Conservation (phyloP, 1,140 invertebrate species). For the Drosophila prosaltans region DNA sequence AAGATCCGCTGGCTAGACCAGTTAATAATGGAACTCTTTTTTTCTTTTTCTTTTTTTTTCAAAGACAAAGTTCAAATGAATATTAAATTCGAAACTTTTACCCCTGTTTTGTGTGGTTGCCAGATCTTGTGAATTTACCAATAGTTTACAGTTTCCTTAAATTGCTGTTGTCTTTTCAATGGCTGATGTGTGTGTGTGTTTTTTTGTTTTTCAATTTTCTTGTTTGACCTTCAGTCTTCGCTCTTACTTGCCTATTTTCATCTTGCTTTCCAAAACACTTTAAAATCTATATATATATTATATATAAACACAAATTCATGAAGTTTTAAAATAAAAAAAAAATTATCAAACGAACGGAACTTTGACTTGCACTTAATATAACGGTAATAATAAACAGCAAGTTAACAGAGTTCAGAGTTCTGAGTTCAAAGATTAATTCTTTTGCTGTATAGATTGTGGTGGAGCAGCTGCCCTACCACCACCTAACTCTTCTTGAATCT, state of each 20-base stretch:
- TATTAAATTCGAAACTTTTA: too few species aligned
- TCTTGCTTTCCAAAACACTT: conserved; percentile 32
- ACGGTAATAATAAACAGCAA: conserved; percentile 47
- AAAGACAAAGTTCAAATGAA: too few species aligned
- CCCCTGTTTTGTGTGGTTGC: background rate
- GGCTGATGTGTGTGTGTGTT: conserved; percentile 55
- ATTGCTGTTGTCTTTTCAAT: conserved; percentile 74
- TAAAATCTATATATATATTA: conserved; percentile 44
- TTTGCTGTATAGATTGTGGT: conserved; percentile 24
- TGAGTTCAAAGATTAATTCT: conserved; percentile 41
- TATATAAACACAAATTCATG: conserved; percentile 55
- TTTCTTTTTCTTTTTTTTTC: too few species aligned
- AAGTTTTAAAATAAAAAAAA: conserved; percentile 12
- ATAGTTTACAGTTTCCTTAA: conserved; percentile 33
- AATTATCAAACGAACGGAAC: conserved; percentile 37
- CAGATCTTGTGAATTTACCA: conserved; percentile 2
- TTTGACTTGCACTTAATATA: conserved; percentile 42
- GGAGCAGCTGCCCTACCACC: conserved; percentile 53
- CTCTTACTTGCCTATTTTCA: conserved; percentile 47
- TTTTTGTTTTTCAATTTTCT: conserved; percentile 59
- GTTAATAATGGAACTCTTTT: background rate
- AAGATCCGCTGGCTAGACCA: background rate
- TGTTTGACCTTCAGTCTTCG: conserved; percentile 77
- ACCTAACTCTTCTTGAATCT: conserved; percentile 89
- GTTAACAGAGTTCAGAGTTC: conserved; percentile 50